Percentiles rank a stretch among this genome's conserved stretches.
These are phyloP conservation scores for Heterotilapia buettikoferi DNA, from an alignment of 2,113 vertebrate genomes.

Conservation along the genomic window DNA sequence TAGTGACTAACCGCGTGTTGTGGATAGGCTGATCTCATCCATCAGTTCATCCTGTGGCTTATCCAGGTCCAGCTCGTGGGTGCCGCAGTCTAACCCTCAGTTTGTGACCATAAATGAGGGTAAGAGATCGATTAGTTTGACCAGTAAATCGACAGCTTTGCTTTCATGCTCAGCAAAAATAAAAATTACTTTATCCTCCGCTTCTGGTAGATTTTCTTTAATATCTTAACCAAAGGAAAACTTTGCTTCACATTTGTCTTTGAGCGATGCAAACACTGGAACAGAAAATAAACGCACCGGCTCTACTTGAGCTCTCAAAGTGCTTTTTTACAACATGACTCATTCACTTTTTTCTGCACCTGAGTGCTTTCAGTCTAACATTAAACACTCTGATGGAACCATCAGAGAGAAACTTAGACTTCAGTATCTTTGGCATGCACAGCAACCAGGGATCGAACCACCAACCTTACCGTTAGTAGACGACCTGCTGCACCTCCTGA, in stretches of 20 bases:
- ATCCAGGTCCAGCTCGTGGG: neutral
- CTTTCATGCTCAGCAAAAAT: neutral
- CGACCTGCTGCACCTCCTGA: neutral
- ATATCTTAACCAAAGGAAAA: neutral
- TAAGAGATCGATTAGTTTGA: rapidly evolving
- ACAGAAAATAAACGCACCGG: neutral
- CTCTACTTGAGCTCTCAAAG: neutral
- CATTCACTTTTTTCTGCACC: neutral
- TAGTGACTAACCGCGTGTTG: rapidly evolving
- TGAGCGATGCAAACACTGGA: neutral
- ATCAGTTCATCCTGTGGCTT: rapidly evolving
- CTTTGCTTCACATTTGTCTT: neutral
- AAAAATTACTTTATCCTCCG: neutral
- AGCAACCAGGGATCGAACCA: neutral
- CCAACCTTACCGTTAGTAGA: neutral
- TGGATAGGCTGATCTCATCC: rapidly evolving
- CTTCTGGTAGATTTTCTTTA: neutral
- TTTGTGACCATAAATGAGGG: neutral
- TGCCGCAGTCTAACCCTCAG: neutral
- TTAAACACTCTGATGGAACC: neutral
- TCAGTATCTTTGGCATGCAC: neutral
- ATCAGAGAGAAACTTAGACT: neutral
- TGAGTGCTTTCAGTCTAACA: neutral
- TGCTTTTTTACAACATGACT: neutral
- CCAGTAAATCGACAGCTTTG: neutral